These are phyloP conservation scores for Mya arenaria DNA, from an alignment of 1,140 invertebrate species.

Conservation along the genomic window DNA sequence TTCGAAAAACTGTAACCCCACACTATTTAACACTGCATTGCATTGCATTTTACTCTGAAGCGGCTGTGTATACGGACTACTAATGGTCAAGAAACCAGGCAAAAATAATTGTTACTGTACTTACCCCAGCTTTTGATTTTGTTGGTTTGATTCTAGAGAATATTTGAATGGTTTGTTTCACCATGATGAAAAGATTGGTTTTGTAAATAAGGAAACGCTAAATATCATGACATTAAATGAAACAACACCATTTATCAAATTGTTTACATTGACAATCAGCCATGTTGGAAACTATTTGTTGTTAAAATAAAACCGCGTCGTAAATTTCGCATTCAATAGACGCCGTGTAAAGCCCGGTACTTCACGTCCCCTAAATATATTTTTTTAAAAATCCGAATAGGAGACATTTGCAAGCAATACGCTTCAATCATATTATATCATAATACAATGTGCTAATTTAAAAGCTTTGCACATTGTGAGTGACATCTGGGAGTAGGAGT, in stretches of 20 bases:
- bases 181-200: slow-evolving; percentile 68
- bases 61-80: background rate
- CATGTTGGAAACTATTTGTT: slow-evolving; percentile 49
- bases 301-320: background rate
- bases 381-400: no score
- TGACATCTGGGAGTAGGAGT: no score
- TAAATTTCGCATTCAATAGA: background rate
- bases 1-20: background rate
- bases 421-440: no score
- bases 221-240: background rate
- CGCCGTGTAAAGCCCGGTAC: no score
- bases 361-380: no score
- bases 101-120: background rate
- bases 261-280: slow-evolving; percentile 45
- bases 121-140: slow-evolving; percentile 78
- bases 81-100: background rate
- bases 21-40: background rate
- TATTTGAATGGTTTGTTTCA: slow-evolving; percentile 81
- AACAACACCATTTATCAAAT: background rate
- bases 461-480: no score
- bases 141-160: slow-evolving; percentile 80
- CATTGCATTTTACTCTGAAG: background rate
- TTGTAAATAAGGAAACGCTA: background rate
- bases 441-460: no score
- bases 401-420: no score